Conservation (phyloP, 1,140 invertebrate genomes). For the Trachelipus rathkii region DNA sequence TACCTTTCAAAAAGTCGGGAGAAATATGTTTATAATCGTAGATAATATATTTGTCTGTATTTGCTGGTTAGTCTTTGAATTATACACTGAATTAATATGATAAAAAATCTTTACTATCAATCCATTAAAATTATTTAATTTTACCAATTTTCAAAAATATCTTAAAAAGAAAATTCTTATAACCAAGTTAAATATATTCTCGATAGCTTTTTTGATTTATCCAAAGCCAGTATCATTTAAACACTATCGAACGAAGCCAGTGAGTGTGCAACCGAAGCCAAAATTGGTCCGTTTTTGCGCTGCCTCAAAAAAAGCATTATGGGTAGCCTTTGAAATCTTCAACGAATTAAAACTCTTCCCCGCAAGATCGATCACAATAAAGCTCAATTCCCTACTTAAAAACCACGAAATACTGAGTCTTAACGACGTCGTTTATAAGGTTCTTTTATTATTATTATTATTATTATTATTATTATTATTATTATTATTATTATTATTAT, state of each 20-base stretch:
- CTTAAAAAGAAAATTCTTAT: background rate
- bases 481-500: too few relatives aligned
- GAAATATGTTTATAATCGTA: conserved; percentile 2
- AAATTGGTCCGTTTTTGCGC: background rate
- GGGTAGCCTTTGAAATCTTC: background rate
- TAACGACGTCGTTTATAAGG: background rate
- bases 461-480: too few relatives aligned
- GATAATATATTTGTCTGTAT: background rate
- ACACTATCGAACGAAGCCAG: background rate
- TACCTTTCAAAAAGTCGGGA: background rate
- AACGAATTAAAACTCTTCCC: background rate
- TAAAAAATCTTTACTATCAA: too few relatives aligned
- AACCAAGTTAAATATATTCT: background rate
- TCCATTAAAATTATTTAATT: too few relatives aligned
- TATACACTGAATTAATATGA: too few relatives aligned
- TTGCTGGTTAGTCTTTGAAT: background rate
- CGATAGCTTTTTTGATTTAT: background rate
- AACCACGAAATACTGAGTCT: background rate
- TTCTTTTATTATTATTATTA: too few relatives aligned
- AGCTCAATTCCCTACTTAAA: background rate
- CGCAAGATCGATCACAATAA: background rate
- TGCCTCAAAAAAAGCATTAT: background rate
- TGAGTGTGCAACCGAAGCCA: background rate
- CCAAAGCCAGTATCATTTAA: background rate
- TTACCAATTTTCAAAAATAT: background rate